Base-by-base conservation (phyloP, 1,140 invertebrate species). In the Papilio glaucus region DNA sequence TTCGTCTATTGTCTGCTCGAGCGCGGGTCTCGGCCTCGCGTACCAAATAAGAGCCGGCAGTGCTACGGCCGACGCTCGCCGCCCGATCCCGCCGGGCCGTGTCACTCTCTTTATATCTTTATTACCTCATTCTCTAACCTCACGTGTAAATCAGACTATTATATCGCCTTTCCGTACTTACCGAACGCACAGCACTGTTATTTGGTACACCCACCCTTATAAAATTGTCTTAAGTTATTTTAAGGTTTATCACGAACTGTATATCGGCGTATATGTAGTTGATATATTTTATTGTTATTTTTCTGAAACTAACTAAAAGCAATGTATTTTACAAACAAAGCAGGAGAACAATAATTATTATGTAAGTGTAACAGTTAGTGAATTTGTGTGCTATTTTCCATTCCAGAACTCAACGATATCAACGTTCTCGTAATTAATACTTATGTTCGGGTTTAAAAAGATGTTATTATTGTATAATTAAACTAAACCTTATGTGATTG, bases 321-420 rank as follows among this genome's bases (percentile, higher is more conserved):
- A 93, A 91, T 93, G 88, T 93, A 90, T 93, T 90, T 90, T 91
- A 91, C 87, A 91, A 90, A 91, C 85, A 91, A 92, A 89, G 83
- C 89, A 91, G 88, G 86, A 90, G 90, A 93, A 93, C 91, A 93
- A 93, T 93, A 93, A 93, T 93, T 93, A 93, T 91, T 89, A 90
- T 93, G 85, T 93, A 93, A 93, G 89, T 88, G 89, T 91, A 91
- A 93, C 89, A 90, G 88, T 93, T 93, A 91, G 91, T 92, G 89
- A 92, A 93, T 91, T 89, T 91, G 88, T 91, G 90, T 91, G 91
- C 91, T 93, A 93, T 93, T 93, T 93, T 93, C 88, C 91, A 92
- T 91, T 93, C 91, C 89, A 93, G 85, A 90, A 93, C 89, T 91
- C 90, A 93, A 92, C 89, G 90, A 93, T 93, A 91, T 90, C 90